Conservation (phyloP, 2,888 invertebrate species). For the Metalampra italica region DNA sequence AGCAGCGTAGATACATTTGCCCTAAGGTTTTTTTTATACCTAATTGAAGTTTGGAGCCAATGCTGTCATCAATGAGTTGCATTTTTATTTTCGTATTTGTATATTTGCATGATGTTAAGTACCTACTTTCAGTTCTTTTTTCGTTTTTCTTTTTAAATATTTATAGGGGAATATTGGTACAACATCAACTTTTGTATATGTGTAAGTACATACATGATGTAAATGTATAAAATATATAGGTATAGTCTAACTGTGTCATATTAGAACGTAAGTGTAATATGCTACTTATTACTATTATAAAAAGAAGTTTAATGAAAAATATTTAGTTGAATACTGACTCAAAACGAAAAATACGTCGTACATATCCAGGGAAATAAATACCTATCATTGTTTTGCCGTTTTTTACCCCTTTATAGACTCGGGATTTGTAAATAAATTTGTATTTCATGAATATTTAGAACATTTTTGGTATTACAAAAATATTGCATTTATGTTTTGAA, state of each 20-base stretch:
- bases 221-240: slow-evolving; percentile 70
- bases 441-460: slow-evolving; percentile 62
- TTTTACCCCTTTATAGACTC: background rate
- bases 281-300: slow-evolving; percentile 71
- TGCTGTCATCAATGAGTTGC: no score
- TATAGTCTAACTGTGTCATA: slow-evolving; percentile 77
- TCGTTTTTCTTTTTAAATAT: slow-evolving; percentile 9
- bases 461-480: slow-evolving; percentile 62
- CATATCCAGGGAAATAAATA: slow-evolving; percentile 7
- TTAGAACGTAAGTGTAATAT: slow-evolving; percentile 72
- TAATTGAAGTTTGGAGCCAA: no score
- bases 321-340: slow-evolving; percentile 65
- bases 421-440: slow-evolving; percentile 67
- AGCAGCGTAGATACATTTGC: no score
- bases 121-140: no score
- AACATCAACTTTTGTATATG: slow-evolving; percentile 60
- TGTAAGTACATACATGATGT: slow-evolving; percentile 73
- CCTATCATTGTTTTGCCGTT: slow-evolving; percentile 7
- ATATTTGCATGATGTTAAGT: background rate
- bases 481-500: slow-evolving; percentile 59
- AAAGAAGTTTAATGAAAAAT: slow-evolving; percentile 64
- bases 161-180: slow-evolving; percentile 41
- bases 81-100: background rate
- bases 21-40: no score
- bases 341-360: slow-evolving; percentile 32